Conservation (phyloP, 2,888 invertebrate genomes). For the Meloe dianella region DNA sequence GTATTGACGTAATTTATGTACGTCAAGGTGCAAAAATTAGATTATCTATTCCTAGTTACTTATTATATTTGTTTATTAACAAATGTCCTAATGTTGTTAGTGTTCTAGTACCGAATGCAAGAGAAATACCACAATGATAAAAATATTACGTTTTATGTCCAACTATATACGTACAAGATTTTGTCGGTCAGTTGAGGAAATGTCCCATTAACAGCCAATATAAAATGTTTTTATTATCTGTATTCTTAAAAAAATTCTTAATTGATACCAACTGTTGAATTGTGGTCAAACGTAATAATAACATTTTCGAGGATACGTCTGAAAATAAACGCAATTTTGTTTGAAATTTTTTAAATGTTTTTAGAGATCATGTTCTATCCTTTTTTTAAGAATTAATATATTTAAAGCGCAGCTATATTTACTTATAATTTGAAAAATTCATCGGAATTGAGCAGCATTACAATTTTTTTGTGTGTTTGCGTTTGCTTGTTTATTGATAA, state of each 20-base stretch:
- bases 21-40: conserved; percentile 27
- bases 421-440: too few species aligned
- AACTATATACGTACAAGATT: too few species aligned
- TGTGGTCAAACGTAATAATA: not conserved
- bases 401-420: too few species aligned
- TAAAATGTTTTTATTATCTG: not conserved
- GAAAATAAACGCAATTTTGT: not conserved
- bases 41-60: conserved; percentile 14
- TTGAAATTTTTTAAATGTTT: not conserved
- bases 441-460: too few species aligned
- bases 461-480: too few species aligned
- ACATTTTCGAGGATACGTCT: not conserved
- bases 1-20: conserved; percentile 29
- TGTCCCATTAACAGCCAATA: too few species aligned
- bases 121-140: too few species aligned
- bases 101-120: too few species aligned
- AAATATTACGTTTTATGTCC: too few species aligned
- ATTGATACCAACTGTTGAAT: not conserved
- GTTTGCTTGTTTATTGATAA: too few species aligned
- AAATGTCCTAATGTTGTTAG: not conserved
- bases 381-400: not conserved
- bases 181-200: too few species aligned
- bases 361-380: not conserved
- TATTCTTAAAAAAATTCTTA: not conserved
- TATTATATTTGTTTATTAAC: conserved; percentile 5